Conservation (phyloP, 2,113 vertebrate species). For the Podarcis raffonei region DNA sequence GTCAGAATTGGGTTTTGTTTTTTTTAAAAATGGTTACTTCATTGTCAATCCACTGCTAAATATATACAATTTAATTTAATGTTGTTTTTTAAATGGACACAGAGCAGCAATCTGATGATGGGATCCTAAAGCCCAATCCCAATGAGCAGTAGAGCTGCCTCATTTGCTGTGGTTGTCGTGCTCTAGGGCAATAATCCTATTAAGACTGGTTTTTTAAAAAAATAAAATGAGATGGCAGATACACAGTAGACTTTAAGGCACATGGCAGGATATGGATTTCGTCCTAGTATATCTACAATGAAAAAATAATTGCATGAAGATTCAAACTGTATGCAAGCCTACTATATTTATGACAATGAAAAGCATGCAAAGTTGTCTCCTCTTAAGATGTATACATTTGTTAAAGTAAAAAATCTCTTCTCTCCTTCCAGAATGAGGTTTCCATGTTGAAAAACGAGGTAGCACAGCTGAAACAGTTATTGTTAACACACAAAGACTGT, state of each 20-base stretch:
- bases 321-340: background rate
- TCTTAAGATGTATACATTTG: constrained; percentile 10
- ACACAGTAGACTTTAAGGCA: background rate
- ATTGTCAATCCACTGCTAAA: background rate
- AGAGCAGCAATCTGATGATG: background rate
- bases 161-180: background rate
- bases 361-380: background rate
- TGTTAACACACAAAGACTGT: constrained; percentile 99
- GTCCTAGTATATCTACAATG: background rate
- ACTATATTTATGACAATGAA: background rate
- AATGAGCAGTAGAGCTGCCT: background rate
- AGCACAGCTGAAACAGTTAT: constrained; percentile 98
- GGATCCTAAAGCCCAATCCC: background rate
- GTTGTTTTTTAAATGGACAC: too few species aligned
- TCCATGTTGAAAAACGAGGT: constrained; percentile 99
- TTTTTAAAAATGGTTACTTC: background rate
- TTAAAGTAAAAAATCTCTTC: constrained; percentile 40
- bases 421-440: constrained; percentile 90
- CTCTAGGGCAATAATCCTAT: background rate
- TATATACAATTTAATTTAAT: background rate
- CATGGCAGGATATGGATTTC: background rate
- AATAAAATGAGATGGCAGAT: background rate
- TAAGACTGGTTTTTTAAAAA: background rate
- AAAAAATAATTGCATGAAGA: background rate
- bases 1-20: background rate